Base-by-base conservation (phyloP, 2,888 invertebrate genomes). In the Villa cingulata region DNA sequence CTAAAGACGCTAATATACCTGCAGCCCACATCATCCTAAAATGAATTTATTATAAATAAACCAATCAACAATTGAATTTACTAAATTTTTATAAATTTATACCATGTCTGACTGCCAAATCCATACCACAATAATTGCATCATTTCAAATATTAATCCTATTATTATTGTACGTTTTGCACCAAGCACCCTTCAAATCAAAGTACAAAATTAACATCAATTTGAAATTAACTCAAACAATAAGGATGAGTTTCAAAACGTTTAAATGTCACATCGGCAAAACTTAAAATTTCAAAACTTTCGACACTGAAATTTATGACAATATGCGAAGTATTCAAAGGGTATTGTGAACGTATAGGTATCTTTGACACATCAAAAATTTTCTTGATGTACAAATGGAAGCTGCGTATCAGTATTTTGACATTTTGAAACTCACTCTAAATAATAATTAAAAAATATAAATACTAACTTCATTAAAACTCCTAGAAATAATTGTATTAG, bases 11-110 rank as follows among this genome's bases (percentile, higher is more conserved):
- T 56, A 98, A 74, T 56, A 94, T 81, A 46, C 98, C 98, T 12
- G 97, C 97, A 37, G 89, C 86, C 98, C 98, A 98, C 92, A 98
- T 96, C 87, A 98, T 94, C 85, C 86, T 83, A 59, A 20, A 55
- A 55, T 38, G 45, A 19, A 23, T 39, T 9, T 12, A 37, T n/a
- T 32, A 23, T 23, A 23, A 23, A n/a, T n/a, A n/a, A n/a, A n/a
- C n/a, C 37, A 10, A 37, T 36, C 41, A 43, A 27, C 16, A 49
- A 19, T 29, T n/a, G 19, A 16, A 37, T n/a, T n/a, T 38, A 38
- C 17, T 12, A 41, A 45, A 41, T 48, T 46, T 9, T 41, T 47
- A 40, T 40, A 42, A 54, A 48, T 16, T 32, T 15, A 18, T 70
- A 83, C 95, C 95, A 96, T 54, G 84, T 86, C 61, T 91, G 86